These are phyloP conservation scores for Desoria tigrina DNA, from an alignment of 2,888 invertebrate genomes.

Conservation along the genomic window DNA sequence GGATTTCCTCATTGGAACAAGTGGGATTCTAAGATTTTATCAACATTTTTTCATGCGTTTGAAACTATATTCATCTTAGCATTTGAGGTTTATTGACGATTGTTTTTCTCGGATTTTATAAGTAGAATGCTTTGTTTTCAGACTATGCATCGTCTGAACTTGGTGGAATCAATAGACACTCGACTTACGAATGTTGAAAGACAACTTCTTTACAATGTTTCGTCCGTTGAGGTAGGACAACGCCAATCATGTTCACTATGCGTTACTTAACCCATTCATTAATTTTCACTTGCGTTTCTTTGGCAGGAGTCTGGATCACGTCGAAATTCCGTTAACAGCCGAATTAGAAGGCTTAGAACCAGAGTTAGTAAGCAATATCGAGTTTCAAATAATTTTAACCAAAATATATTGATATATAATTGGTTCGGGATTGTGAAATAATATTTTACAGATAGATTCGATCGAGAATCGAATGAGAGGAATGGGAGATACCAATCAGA, in stretches of 20 bases:
- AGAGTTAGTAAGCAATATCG: constrained; percentile 27
- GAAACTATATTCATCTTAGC: no score
- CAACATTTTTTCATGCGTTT: background rate
- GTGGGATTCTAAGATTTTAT: constrained; percentile 17
- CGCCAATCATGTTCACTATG: no score
- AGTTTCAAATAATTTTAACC: background rate
- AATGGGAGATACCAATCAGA: constrained; percentile 52
- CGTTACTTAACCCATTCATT: no score
- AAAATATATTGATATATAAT: no score
- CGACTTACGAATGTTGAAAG: constrained; percentile 41
- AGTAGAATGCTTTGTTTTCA: constrained; percentile 19
- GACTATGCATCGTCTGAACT: constrained; percentile 41
- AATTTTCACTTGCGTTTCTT: background rate
- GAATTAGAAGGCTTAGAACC: constrained; percentile 27
- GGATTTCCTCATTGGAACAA: constrained; percentile 46
- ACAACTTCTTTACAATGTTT: constrained; percentile 26
- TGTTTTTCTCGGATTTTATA: no score
- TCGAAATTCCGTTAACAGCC: constrained; percentile 15
- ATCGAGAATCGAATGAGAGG: constrained; percentile 40
- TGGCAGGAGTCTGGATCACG: background rate
- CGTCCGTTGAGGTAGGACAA: constrained; percentile 11
- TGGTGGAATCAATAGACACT: constrained; percentile 42
- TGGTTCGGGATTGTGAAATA: no score
- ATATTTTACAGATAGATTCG: constrained; percentile 39
- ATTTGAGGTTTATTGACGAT: no score